Evolutionary conservation across 1,140 invertebrate species (phyloP).

Genomic region (Euura saliciscinereae): DNA sequence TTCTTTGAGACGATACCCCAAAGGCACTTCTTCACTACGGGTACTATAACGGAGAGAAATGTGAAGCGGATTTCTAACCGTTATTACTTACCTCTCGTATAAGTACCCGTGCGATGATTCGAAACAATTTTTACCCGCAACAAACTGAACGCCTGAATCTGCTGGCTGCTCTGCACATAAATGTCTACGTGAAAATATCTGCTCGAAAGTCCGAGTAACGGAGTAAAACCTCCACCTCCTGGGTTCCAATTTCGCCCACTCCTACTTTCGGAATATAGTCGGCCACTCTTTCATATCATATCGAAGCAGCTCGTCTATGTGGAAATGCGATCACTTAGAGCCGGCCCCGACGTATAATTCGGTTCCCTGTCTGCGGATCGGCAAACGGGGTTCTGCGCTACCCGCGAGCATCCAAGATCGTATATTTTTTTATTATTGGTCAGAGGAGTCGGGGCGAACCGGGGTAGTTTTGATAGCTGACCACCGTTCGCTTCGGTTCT

Average conservation of each 20-base stretch:
- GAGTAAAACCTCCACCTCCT: not conserved
- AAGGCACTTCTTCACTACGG: not conserved
- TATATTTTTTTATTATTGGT: constrained; percentile 59
- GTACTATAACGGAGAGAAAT: not conserved
- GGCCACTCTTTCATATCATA: constrained; percentile 29
- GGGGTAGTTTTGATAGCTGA: constrained; percentile 53
- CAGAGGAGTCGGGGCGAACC: constrained; percentile 34
- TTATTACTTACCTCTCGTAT: too few relatives aligned
- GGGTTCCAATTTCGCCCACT: constrained; percentile 10
- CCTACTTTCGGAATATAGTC: constrained; percentile 31
- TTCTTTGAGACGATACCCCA: constrained; percentile 27
- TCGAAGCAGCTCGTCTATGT: constrained; percentile 57
- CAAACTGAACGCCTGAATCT: not conserved
- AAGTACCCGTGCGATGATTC: too few relatives aligned
- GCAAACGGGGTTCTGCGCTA: not conserved
- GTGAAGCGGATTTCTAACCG: too few relatives aligned
- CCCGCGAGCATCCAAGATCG: constrained; percentile 23
- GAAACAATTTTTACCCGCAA: not conserved
- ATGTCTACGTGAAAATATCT: not conserved
- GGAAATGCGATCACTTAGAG: constrained; percentile 60
- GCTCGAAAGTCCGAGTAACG: not conserved
- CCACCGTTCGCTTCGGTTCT: constrained; percentile 30
- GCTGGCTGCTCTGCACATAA: not conserved
- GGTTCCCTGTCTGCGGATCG: constrained; percentile 16
- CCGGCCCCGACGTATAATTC: constrained; percentile 55